These are phyloP conservation scores for Syrmaticus mikado DNA, from an alignment of 2,113 vertebrate genomes.

Conservation along the genomic window DNA sequence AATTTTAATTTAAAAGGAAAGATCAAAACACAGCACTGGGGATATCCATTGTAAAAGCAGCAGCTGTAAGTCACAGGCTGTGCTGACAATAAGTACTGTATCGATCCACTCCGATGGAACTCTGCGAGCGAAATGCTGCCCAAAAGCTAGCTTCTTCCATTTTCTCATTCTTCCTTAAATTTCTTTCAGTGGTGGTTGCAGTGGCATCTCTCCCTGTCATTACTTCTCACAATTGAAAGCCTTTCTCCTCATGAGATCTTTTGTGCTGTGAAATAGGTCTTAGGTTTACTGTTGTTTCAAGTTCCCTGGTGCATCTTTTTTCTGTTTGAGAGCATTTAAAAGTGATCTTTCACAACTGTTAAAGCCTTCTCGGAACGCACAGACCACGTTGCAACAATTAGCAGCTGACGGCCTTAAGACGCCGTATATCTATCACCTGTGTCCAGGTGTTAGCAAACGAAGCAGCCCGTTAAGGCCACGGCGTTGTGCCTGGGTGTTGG, in stretches of 20 bases:
- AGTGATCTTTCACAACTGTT: constrained; percentile 10
- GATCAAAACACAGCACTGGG: neutral
- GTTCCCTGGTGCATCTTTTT: neutral
- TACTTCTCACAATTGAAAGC: constrained; percentile 25
- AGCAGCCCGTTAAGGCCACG: neutral
- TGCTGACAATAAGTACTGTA: neutral
- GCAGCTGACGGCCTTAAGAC: neutral
- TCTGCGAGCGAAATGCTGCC: neutral
- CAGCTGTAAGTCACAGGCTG: neutral
- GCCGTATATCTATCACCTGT: neutral
- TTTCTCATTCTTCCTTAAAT: constrained; percentile 2
- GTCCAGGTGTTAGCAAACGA: neutral
- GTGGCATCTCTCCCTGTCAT: neutral
- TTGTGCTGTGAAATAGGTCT: constrained; percentile 3
- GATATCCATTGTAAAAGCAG: neutral
- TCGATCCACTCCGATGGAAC: neutral
- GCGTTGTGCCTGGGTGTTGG: neutral
- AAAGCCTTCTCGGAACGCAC: neutral
- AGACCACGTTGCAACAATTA: neutral
- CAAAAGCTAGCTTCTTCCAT: neutral
- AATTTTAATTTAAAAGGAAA: constrained; percentile 14
- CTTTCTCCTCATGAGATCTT: constrained; percentile 10
- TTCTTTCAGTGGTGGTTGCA: neutral
- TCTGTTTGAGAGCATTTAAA: constrained; percentile 17
- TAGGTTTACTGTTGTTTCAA: constrained; percentile 23